A percentile compares a stretch with the other conserved stretches of the same genome.
phyloP scores from a whole-genome alignment of 2,888 invertebrate genomes.

The Ormyrus nitidulus region DNA sequence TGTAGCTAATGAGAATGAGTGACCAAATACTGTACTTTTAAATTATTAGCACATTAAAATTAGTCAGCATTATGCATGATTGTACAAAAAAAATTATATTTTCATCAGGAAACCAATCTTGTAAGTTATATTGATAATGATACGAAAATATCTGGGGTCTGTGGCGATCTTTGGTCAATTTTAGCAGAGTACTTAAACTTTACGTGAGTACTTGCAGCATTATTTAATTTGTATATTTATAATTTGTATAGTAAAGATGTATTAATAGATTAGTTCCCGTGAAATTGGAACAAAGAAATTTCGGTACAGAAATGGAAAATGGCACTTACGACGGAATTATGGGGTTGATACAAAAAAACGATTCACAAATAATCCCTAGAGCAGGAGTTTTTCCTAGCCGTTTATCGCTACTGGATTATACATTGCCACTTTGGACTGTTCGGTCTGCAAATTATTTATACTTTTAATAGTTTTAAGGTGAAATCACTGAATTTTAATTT shows the following conservation, averaged over 20 bases:
- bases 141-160: constrained; percentile 48
- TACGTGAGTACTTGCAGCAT: constrained; percentile 38
- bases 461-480: neutral
- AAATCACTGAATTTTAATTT: neutral
- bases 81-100: neutral
- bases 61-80: neutral
- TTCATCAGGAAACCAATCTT: constrained; percentile 49
- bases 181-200: constrained; percentile 55
- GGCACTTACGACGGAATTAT: constrained; percentile 57
- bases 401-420: constrained; percentile 54
- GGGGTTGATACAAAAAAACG: constrained; percentile 55
- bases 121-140: constrained; percentile 49
- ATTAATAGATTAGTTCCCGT: constrained; percentile 42
- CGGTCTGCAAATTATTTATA: constrained; percentile 46
- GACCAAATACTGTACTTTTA: neutral
- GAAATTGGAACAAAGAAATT: constrained; percentile 32
- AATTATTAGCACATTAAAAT: neutral
- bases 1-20: neutral
- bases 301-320: constrained; percentile 47
- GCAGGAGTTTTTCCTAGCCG: constrained; percentile 45
- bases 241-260: neutral
- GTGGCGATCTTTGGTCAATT: constrained; percentile 54
- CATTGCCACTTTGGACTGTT: constrained; percentile 58
- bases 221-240: neutral
- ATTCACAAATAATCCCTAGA: constrained; percentile 58